phyloP scores from a whole-genome alignment of 1,140 invertebrate genomes.

The Triops cancriformis region DNA sequence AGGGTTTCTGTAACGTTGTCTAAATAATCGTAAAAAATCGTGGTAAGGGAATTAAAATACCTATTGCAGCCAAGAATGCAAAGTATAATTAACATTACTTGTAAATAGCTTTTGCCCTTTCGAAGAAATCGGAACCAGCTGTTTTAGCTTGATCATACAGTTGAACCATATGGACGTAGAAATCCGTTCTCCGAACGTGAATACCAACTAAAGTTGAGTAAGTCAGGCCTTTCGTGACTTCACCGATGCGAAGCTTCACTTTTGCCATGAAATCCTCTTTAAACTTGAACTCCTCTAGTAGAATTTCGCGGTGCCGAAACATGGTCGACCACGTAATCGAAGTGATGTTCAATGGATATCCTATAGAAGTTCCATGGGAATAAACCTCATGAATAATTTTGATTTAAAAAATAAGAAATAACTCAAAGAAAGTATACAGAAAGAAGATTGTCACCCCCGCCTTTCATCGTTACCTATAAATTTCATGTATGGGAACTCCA shows the following conservation, averaged over 20 bases:
- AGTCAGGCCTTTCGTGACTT: background rate
- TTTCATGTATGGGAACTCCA: background rate
- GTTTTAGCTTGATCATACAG: background rate
- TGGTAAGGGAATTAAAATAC: background rate
- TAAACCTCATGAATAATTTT: too few species aligned
- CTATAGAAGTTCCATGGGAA: background rate
- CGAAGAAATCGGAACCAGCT: background rate
- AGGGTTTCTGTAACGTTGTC: conserved; percentile 15
- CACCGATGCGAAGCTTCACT: background rate
- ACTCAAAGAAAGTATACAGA: too few species aligned
- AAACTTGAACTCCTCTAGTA: conserved; percentile 13
- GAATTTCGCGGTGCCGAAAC: background rate
- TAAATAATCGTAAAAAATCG: background rate
- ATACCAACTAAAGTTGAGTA: conserved; percentile 9
- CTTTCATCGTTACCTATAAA: background rate
- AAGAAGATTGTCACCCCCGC: too few species aligned
- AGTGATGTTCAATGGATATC: conserved; percentile 18
- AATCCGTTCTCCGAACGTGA: conserved; percentile 18
- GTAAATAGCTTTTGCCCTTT: conserved; percentile 19
- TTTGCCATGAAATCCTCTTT: background rate
- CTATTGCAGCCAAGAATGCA: background rate
- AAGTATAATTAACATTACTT: background rate
- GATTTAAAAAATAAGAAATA: too few species aligned
- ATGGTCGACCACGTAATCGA: background rate
- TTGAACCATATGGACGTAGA: background rate